Conservation (phyloP, 2,888 invertebrate genomes). For the Caenorhabditis imperialis region DNA sequence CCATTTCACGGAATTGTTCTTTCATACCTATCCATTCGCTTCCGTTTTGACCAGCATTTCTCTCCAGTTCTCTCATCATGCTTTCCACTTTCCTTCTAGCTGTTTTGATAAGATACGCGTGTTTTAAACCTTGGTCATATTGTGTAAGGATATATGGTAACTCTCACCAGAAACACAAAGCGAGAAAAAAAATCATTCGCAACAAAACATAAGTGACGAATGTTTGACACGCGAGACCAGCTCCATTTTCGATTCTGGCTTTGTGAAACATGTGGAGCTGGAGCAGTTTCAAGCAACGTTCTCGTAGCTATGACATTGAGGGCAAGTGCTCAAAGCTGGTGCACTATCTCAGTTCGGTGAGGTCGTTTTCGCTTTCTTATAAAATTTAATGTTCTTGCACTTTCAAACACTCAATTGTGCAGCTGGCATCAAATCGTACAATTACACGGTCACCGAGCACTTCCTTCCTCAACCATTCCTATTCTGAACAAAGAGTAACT, state of each 20-base stretch:
- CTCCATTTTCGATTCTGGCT: slow-evolving; percentile 18
- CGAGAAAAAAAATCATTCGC: slow-evolving; percentile 40
- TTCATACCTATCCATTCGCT: slow-evolving; percentile 26
- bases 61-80: slow-evolving; percentile 8
- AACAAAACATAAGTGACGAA: slow-evolving; percentile 44
- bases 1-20: slow-evolving; percentile 51
- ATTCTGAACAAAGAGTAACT: too few species aligned
- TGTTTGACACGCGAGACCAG: slow-evolving; percentile 17
- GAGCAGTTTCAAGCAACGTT: slow-evolving; percentile 29
- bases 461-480: too few species aligned
- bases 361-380: background rate
- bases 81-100: slow-evolving; percentile 17
- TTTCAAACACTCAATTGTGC: too few species aligned
- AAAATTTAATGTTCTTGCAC: too few species aligned
- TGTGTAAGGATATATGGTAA: slow-evolving; percentile 3
- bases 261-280: slow-evolving; percentile 32
- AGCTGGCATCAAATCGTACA: too few species aligned
- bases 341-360: slow-evolving; percentile 35
- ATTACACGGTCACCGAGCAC: too few species aligned
- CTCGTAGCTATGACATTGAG: slow-evolving; percentile 36
- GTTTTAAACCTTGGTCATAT: background rate
- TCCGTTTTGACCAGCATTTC: slow-evolving; percentile 28
- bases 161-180: background rate
- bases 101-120: slow-evolving; percentile 11
- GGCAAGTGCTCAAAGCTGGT: slow-evolving; percentile 23